Conservation (phyloP, 1,140 invertebrate species). For the Hyles euphorbiae region DNA sequence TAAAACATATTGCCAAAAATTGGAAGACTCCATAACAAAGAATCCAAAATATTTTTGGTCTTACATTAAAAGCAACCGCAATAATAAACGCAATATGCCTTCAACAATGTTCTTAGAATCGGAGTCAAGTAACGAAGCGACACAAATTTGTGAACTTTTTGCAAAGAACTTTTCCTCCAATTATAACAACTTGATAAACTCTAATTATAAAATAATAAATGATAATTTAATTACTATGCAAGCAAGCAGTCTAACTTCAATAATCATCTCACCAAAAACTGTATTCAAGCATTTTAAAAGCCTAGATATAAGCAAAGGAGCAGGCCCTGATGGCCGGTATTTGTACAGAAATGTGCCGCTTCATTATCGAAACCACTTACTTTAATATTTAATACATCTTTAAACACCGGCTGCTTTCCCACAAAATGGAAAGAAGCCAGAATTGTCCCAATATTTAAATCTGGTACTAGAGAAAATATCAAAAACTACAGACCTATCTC, state of each 20-base stretch:
- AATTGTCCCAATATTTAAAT: conserved; percentile 28
- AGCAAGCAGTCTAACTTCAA: not conserved
- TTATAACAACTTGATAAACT: not conserved
- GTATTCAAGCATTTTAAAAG: conserved; percentile 5
- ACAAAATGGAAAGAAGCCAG: conserved; percentile 23
- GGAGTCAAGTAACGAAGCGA: not conserved
- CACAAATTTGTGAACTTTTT: conserved; percentile 14
- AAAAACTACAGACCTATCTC: conserved; percentile 34
- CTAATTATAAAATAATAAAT: not conserved
- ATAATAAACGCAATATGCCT: not conserved
- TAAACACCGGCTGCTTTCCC: conserved; percentile 17
- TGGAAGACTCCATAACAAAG: conserved; percentile 8
- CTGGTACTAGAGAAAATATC: conserved; percentile 11
- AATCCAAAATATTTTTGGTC: conserved; percentile 25
- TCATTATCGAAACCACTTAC: conserved; percentile 7
- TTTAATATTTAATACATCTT: conserved; percentile 19
- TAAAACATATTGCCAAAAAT: conserved; percentile 8
- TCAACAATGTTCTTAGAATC: conserved; percentile 3
- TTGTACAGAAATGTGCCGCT: conserved; percentile 5
- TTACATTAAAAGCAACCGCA: conserved; percentile 15
- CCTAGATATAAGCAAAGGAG: conserved; percentile 12
- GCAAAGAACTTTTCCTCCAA: conserved; percentile 6
- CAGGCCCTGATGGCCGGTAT: conserved; percentile 11
- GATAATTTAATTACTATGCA: too few species aligned
- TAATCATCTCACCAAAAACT: not conserved